A percentile compares a stretch with the other conserved stretches of the same genome.
These are phyloP conservation scores for Panurus biarmicus DNA, from an alignment of 2,113 vertebrate species.

Conservation along the genomic window DNA sequence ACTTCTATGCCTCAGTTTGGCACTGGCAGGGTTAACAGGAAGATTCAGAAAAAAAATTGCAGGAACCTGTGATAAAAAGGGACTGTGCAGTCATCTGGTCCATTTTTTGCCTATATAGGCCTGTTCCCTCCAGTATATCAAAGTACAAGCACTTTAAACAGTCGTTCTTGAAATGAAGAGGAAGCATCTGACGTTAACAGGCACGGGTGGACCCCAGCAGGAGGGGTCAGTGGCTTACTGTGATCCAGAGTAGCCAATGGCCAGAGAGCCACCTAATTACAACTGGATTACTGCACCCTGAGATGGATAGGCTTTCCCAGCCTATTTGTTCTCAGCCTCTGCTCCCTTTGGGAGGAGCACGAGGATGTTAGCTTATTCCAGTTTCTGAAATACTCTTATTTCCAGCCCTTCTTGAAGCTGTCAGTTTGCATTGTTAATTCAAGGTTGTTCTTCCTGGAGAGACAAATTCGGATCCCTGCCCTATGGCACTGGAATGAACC, in stretches of 20 bases:
- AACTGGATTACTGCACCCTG: neutral
- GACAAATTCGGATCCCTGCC: neutral
- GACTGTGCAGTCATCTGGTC: neutral
- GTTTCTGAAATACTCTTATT: slow-evolving; percentile 15
- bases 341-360: neutral
- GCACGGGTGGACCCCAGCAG: neutral
- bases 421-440: neutral
- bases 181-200: neutral
- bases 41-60: neutral
- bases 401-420: neutral
- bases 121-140: neutral
- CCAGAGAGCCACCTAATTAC: neutral
- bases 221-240: neutral
- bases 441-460: neutral
- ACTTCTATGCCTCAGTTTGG: neutral
- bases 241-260: neutral
- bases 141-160: neutral
- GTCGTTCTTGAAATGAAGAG: neutral
- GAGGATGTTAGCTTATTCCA: neutral
- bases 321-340: neutral
- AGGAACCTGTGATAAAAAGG: neutral
- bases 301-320: neutral
- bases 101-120: neutral
- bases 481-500: neutral
- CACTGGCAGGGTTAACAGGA: neutral